Base-by-base conservation (phyloP, 2,113 vertebrate species). In the Phylloscopus trochilus region DNA sequence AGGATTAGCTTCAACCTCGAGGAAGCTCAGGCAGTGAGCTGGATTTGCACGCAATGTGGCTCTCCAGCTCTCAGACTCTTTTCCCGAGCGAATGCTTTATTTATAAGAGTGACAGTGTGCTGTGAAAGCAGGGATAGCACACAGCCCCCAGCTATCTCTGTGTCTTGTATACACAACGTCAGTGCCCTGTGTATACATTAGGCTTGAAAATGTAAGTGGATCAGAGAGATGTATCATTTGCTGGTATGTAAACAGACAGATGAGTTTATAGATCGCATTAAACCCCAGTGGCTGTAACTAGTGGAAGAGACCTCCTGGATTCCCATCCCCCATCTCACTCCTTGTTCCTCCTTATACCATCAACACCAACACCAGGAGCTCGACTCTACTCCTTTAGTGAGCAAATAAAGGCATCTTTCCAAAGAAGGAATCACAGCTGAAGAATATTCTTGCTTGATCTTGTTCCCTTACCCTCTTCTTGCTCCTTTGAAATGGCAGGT, bases 41-140 rank as follows among this genome's bases (percentile, higher is more conserved):
- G 98, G 97, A 98, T 98, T 99, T 98, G 99, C 99, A 99, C 99
- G 99, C 99, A 95, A 99, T 98, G 98, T 97, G 98, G 98, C 95
- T 97, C 78, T 94, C 91, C n/a, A 28, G 89, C 97, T 98, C 97
- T 96, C 97, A 97, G 97, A 97, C 97, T 97, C 96, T 97, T 96
- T 97, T 97, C 94, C 94, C 92, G 89, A 97, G 97, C 86, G 80
- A 97, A 97, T 96, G 96, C 97, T 98, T 99, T 98, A 98, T 98
- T 99, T 98, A 98, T 98, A 98, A 98, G 97, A 98, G 97, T 96
- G 97, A 98, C 98, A 98, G 97, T 95, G 92, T 96, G 97, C 98
- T 98, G 96, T 96, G 97, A 97, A 98, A 98, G 98, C 96, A 96
- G 93, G 95, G 97, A 97, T 95, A 97, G 94, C 94, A 95, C 95